Conservation (phyloP, 2,113 vertebrate species). For the Anser brachyrhynchus region DNA sequence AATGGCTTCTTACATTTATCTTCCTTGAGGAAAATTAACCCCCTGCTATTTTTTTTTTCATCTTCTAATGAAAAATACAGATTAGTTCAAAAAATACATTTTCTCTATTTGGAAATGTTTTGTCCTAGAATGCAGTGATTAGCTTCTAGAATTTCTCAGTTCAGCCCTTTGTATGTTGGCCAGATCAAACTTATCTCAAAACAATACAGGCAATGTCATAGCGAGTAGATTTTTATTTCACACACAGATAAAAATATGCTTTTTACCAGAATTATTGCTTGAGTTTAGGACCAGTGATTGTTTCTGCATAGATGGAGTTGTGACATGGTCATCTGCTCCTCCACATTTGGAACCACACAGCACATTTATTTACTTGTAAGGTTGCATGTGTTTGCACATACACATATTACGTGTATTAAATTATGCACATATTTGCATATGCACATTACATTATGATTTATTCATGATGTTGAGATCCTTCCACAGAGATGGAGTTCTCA, state of each 20-base stretch:
- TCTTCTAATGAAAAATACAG: background rate
- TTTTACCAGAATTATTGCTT: background rate
- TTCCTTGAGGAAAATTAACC: background rate
- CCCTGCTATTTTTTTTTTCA: background rate
- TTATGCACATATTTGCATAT: background rate
- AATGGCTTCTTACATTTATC: background rate
- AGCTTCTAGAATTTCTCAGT: background rate
- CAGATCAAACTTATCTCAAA: background rate
- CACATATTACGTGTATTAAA: background rate
- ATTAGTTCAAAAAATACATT: background rate
- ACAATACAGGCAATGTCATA: background rate
- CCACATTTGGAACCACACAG: background rate
- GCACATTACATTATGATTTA: background rate
- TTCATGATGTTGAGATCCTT: background rate
- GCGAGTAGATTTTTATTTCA: background rate
- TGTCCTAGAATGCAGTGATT: background rate
- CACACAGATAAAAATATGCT: background rate
- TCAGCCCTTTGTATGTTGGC: background rate
- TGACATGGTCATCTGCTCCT: background rate
- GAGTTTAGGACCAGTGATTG: background rate
- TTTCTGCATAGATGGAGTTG: background rate
- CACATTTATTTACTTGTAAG: background rate
- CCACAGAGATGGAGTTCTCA: fast-evolving
- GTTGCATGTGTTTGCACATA: background rate
- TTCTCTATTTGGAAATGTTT: background rate